Percentiles rank a stretch among this genome's conserved stretches.
Conservation (phyloP, 1,140 invertebrate species). For the Neodiprion lecontei region DNA sequence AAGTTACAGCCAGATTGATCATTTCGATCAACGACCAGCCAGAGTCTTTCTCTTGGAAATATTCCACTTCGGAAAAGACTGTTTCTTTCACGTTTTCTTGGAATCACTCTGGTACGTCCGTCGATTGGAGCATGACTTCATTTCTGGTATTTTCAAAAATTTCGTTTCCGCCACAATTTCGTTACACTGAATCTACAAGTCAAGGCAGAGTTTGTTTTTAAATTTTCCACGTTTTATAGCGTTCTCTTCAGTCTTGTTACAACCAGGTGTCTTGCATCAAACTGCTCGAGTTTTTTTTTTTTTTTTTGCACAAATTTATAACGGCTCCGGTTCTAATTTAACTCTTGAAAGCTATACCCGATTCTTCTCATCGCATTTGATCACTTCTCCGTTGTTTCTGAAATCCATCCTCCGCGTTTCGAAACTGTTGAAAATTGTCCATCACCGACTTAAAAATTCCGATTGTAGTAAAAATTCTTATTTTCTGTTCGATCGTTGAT, state of each 20-base stretch:
- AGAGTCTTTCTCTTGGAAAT: too few relatives aligned
- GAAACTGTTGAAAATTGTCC: slow-evolving; percentile 10
- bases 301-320: neutral
- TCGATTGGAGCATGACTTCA: neutral
- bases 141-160: slow-evolving; percentile 4
- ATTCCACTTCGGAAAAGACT: too few relatives aligned
- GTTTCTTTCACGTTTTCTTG: neutral
- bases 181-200: slow-evolving; percentile 2
- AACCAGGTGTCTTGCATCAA: neutral
- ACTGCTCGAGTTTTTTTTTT: neutral
- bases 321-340: too few relatives aligned
- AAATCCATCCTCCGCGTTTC: neutral
- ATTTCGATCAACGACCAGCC: too few relatives aligned
- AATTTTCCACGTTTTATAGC: neutral
- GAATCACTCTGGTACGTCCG: neutral
- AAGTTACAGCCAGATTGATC: too few relatives aligned
- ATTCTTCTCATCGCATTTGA: too few relatives aligned
- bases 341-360: too few relatives aligned
- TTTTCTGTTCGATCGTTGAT: slow-evolving; percentile 5
- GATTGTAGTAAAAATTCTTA: slow-evolving; percentile 12
- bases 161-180: slow-evolving; percentile 7
- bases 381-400: neutral
- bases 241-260: slow-evolving; percentile 11
- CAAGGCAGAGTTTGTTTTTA: neutral
- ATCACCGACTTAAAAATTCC: neutral